phyloP scores from a whole-genome alignment of 2,113 vertebrate species.

The Sitta europaea region DNA sequence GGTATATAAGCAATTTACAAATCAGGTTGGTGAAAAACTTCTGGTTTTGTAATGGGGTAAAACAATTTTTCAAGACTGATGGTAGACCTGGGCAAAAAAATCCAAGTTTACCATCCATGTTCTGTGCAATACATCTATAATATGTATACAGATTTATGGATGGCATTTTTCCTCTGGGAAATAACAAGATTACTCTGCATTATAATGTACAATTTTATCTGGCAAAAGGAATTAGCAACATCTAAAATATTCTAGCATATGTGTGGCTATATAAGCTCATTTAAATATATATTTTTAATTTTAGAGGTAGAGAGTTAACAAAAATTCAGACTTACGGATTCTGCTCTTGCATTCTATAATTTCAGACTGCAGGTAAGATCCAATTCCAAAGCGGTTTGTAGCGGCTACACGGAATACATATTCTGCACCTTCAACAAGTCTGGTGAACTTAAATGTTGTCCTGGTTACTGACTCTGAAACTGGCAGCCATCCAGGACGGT shows the following conservation, averaged over 20 bases:
- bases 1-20: neutral
- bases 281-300: neutral
- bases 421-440: slow-evolving; percentile 90
- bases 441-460: slow-evolving; percentile 87
- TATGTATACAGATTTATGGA: neutral
- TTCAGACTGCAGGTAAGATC: slow-evolving; percentile 93
- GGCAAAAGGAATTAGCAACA: neutral
- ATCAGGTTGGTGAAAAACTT: neutral
- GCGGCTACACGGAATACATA: slow-evolving; percentile 96
- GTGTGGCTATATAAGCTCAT: neutral
- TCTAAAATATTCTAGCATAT: neutral
- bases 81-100: neutral
- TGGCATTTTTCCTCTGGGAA: neutral
- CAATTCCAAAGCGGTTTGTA: slow-evolving; percentile 91
- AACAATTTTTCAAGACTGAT: neutral
- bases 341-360: slow-evolving; percentile 89
- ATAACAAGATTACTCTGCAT: neutral
- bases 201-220: neutral
- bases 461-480: slow-evolving; percentile 92
- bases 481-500: slow-evolving; percentile 95
- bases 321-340: slow-evolving; percentile 82
- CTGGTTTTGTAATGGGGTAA: neutral
- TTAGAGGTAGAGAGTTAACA: neutral
- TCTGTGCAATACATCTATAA: neutral
- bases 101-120: neutral